These are phyloP conservation scores for Trissonchulus sp. DNA, from an alignment of 2,888 invertebrate species.

Conservation along the genomic window DNA sequence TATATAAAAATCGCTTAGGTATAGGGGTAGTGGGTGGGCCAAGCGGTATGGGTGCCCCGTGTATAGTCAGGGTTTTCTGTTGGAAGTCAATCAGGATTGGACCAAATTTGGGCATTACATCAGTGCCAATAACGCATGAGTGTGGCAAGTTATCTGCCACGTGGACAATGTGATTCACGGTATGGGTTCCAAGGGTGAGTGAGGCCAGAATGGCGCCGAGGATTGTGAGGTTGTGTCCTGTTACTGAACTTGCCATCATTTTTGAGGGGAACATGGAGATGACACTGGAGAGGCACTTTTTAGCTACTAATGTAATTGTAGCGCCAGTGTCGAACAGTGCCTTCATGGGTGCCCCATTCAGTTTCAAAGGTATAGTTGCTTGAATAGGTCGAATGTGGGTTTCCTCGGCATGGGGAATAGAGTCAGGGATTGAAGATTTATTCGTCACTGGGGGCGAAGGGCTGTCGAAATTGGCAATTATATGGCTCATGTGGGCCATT, in stretches of 20 bases:
- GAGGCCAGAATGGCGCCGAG: not conserved
- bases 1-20: no score
- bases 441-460: no score
- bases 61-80: not conserved
- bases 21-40: no score
- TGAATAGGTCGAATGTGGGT: no score
- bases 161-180: not conserved
- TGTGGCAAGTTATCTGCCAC: not conserved
- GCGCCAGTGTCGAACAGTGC: slow-evolving; percentile 17
- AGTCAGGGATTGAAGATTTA: no score
- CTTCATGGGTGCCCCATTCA: not conserved
- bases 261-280: no score
- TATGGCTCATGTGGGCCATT: no score
- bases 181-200: not conserved
- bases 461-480: no score
- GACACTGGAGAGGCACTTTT: no score
- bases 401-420: no score
- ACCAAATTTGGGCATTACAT: not conserved
- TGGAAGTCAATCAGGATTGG: not conserved
- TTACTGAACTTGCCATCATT: no score
- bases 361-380: not conserved
- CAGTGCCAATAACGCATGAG: not conserved
- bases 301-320: slow-evolving; percentile 1
- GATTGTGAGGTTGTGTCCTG: not conserved
- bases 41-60: not conserved